Conservation (phyloP, 1,140 invertebrate genomes). For the Micrasema minimum region DNA sequence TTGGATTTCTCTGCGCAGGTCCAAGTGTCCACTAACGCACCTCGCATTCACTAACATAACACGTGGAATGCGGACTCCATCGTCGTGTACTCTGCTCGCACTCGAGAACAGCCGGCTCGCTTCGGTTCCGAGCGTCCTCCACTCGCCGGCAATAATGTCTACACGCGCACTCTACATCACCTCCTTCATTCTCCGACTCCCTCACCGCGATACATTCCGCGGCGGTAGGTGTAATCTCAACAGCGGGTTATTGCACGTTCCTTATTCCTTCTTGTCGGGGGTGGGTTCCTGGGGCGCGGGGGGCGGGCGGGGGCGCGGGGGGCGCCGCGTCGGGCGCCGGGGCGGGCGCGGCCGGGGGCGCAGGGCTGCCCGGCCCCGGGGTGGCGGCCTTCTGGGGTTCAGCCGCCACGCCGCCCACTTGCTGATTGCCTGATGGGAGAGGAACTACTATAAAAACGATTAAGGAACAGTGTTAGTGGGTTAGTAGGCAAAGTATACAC, state of each 20-base stretch:
- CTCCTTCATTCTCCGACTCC: neutral
- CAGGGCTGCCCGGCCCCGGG: slow-evolving; percentile 51
- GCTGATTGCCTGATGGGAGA: slow-evolving; percentile 40
- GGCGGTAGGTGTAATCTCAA: too few species aligned
- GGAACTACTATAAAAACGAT: slow-evolving; percentile 17
- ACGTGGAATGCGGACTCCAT: too few species aligned
- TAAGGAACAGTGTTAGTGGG: slow-evolving; percentile 7
- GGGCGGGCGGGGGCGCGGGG: neutral
- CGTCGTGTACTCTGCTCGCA: neutral
- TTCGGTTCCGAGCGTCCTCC: neutral
- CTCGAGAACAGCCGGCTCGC: neutral
- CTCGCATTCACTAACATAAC: neutral
- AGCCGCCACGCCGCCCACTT: slow-evolving; percentile 1
- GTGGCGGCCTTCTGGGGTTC: slow-evolving; percentile 38
- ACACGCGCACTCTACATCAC: neutral
- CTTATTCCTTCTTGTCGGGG: slow-evolving; percentile 20
- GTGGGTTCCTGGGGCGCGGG: neutral
- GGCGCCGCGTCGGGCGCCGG: slow-evolving; percentile 58
- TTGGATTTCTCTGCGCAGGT: slow-evolving; percentile 18
- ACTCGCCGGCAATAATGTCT: neutral
- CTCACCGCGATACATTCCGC: too few species aligned
- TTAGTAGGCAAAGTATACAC: slow-evolving; percentile 8
- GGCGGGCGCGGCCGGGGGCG: slow-evolving; percentile 52
- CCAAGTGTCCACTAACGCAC: slow-evolving; percentile 7
- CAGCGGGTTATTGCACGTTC: too few species aligned